phyloP scores from a whole-genome alignment of 2,888 invertebrate genomes.

The Acrocyrtus sp. region DNA sequence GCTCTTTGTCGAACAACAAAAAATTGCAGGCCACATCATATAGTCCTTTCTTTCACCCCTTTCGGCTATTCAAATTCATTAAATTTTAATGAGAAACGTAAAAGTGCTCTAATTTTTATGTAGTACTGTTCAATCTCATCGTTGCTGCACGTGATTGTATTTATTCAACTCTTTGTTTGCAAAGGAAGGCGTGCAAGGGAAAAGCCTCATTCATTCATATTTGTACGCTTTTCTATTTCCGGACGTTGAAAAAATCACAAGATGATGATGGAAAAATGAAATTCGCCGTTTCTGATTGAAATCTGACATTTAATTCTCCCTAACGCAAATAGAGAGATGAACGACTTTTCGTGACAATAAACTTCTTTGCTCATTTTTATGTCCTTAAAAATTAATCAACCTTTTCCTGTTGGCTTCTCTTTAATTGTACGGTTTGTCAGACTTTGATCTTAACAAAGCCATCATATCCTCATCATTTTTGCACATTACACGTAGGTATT shows the following conservation, averaged over 20 bases:
- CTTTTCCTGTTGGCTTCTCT: slow-evolving; percentile 14
- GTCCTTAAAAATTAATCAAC: slow-evolving; percentile 18
- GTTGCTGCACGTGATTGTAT: neutral
- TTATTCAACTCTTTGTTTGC: neutral
- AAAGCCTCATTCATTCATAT: neutral
- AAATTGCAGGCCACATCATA: neutral
- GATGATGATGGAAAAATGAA: no score
- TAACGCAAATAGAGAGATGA: neutral
- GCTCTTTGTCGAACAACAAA: neutral
- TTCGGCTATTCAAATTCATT: no score
- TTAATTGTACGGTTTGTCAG: neutral
- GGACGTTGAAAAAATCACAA: neutral
- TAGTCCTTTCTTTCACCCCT: neutral
- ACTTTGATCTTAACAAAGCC: neutral
- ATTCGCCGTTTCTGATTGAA: no score
- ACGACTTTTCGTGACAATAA: slow-evolving; percentile 20
- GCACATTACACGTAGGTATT: no score
- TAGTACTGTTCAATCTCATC: no score
- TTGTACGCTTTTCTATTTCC: neutral
- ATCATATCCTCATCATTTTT: neutral
- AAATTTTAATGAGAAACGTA: no score
- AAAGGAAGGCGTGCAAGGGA: neutral
- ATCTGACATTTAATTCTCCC: neutral
- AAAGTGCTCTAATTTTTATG: no score
- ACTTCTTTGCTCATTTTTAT: slow-evolving; percentile 7